Evolutionary conservation across 2,797 vertebrate species (phyloP).

Genomic region (Halcyon smyrnensis): DNA sequence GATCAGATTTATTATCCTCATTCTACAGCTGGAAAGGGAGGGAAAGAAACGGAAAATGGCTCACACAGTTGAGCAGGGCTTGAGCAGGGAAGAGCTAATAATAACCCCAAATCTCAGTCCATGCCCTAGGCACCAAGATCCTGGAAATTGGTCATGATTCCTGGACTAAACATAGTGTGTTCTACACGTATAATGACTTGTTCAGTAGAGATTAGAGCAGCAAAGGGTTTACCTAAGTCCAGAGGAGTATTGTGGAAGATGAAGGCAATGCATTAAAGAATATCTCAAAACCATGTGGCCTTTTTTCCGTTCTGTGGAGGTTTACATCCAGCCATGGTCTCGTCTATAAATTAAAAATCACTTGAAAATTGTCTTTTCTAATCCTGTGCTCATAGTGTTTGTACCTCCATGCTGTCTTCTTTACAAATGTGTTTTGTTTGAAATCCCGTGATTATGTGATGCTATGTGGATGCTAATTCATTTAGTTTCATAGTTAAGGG

Average conservation of each 20-base stretch:
- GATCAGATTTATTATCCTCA: not conserved
- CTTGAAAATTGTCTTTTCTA: not conserved
- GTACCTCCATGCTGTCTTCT: not conserved
- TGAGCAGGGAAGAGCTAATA: not conserved
- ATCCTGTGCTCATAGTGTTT: not conserved
- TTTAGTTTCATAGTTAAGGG: not conserved
- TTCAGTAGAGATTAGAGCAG: not conserved
- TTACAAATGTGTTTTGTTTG: not conserved
- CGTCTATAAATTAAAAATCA: not conserved
- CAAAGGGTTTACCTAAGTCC: not conserved
- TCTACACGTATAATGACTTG: not conserved
- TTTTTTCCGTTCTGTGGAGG: not conserved
- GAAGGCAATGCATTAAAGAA: not conserved
- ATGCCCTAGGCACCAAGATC: not conserved
- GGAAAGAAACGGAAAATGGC: not conserved
- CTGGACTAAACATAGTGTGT: not conserved
- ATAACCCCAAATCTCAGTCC: not conserved
- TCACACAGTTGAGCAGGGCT: accelerated
- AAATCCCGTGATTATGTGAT: not conserved
- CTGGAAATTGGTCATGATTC: not conserved
- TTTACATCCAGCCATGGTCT: not conserved
- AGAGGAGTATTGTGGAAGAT: not conserved
- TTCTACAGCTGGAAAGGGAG: not conserved
- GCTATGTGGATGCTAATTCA: not conserved
- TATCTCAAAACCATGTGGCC: not conserved